Conservation (phyloP, 2,113 vertebrate species). For the Erpornis zantholeuca region DNA sequence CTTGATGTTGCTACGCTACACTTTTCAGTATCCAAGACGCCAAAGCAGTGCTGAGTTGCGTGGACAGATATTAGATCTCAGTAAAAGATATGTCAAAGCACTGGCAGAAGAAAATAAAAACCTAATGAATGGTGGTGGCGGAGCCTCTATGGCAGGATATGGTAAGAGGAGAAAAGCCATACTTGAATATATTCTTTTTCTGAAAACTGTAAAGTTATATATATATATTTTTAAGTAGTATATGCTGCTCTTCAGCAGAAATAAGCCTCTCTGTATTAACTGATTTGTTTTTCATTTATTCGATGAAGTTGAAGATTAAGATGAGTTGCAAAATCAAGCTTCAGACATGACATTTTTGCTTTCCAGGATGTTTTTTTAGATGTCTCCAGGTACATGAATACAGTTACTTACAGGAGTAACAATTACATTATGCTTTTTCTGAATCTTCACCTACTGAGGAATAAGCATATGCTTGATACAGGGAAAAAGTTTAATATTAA, state of each 20-base stretch:
- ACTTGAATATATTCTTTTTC: neutral
- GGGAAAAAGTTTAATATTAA: neutral
- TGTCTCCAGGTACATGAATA: neutral
- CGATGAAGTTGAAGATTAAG: neutral
- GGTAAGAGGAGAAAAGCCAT: slow-evolving; percentile 74
- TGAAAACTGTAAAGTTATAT: neutral
- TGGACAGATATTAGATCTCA: slow-evolving; percentile 94
- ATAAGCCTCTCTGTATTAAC: neutral
- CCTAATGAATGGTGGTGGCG: slow-evolving; percentile 77
- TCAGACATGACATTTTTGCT: neutral
- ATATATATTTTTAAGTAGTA: neutral
- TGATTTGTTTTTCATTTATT: neutral
- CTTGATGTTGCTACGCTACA: slow-evolving; percentile 91
- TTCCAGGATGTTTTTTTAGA: neutral
- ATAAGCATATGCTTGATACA: neutral
- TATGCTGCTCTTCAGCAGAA: neutral
- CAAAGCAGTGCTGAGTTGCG: slow-evolving; percentile 91
- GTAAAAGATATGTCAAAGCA: slow-evolving; percentile 93
- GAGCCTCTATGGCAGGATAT: slow-evolving; percentile 91
- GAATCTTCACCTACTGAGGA: neutral
- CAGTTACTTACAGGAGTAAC: neutral
- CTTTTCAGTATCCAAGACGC: slow-evolving; percentile 88
- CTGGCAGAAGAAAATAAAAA: slow-evolving; percentile 94
- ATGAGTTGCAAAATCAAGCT: neutral
- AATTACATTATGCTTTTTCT: neutral